Evolutionary conservation across 2,797 vertebrate species (phyloP), one percentile per base, ranked within the genome.

Genomic region (Sebastolobus alascanus): DNA sequence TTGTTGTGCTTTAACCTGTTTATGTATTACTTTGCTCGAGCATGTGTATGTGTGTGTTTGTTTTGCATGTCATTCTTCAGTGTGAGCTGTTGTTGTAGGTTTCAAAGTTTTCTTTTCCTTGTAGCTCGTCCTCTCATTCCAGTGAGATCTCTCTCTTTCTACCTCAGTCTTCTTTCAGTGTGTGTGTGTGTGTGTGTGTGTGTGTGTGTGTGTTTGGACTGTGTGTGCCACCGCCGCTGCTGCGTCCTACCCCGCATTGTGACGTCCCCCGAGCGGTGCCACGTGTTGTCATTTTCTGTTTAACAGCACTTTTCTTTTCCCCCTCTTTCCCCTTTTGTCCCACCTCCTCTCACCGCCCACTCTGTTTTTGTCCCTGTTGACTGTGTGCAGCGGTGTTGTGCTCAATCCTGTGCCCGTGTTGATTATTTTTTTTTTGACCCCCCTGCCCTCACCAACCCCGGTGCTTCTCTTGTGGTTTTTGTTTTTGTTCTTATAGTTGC

Each of bases 401-500:
- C 76, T 87, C 76, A 84, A 86, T 82, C 68, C 78, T 89, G 79
- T 87, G 68, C 25, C 40, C 58, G 29, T 89, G 82, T 91, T 90
- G 80, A 87, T n/a, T 52, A 88, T 82, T 86, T 88, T 82, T 84
- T 38, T 91, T 85, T 82, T 33, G 79, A 84, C 38, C 77, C 77
- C 66, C 83, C 7, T 79, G 70, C 79, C 83, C 83, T 89, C 73
- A 88, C 87, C 20, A 46, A 46, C 80, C 86, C 90, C 73, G 84
- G 88, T 94, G 90, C 89, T 92, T 94, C 92, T 95, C 88, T 91
- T 94, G 84, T 94, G 90, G 79, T 93, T 90, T 92, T 92, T 92
- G 82, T 93, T 94, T 94, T 93, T 94, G 87, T 94, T 95, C 91
- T 94, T 95, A 83, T 95, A 96, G 96, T 94, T 96, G 94, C 95